These are phyloP conservation scores for Alitta virens DNA, from an alignment of 2,888 invertebrate species.

Conservation along the genomic window DNA sequence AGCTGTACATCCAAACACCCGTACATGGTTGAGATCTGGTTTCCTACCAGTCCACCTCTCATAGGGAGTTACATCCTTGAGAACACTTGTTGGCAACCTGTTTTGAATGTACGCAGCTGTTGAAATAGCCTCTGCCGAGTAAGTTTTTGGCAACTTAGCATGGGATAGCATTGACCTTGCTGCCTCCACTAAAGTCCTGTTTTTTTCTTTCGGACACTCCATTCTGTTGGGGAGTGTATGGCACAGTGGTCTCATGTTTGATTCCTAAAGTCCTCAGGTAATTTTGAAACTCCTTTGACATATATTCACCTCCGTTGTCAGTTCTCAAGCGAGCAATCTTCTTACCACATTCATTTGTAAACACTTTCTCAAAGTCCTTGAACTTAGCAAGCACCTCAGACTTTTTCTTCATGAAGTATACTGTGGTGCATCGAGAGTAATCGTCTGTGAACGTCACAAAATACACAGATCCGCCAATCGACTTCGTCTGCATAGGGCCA, in stretches of 20 bases:
- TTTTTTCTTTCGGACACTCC: conserved; percentile 43
- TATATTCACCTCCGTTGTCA: conserved; percentile 24
- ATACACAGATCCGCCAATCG: conserved; percentile 7
- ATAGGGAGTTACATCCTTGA: background rate
- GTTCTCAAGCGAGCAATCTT: too few species aligned
- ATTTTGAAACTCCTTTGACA: conserved; percentile 11
- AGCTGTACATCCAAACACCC: conserved; percentile 22
- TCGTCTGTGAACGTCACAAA: conserved; percentile 18
- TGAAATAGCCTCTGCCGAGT: conserved; percentile 48
- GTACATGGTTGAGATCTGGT: background rate
- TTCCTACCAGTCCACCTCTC: background rate
- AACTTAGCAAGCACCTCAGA: conserved; percentile 10
- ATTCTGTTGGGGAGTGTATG: conserved; percentile 49
- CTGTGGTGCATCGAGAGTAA: conserved; percentile 4
- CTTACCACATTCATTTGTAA: conserved; percentile 8
- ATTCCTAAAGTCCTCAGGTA: too few species aligned
- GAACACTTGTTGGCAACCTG: background rate
- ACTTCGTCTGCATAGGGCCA: background rate
- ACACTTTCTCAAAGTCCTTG: conserved; percentile 11
- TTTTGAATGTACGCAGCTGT: conserved; percentile 26
- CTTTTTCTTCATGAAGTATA: conserved; percentile 13
- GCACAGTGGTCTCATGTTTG: too few species aligned
- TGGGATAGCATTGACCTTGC: conserved; percentile 36
- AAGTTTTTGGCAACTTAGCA: conserved; percentile 25
- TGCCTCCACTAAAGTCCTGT: conserved; percentile 40